These are phyloP conservation scores for Drosophila bipectinata DNA, from an alignment of 1,140 invertebrate species.

Conservation along the genomic window DNA sequence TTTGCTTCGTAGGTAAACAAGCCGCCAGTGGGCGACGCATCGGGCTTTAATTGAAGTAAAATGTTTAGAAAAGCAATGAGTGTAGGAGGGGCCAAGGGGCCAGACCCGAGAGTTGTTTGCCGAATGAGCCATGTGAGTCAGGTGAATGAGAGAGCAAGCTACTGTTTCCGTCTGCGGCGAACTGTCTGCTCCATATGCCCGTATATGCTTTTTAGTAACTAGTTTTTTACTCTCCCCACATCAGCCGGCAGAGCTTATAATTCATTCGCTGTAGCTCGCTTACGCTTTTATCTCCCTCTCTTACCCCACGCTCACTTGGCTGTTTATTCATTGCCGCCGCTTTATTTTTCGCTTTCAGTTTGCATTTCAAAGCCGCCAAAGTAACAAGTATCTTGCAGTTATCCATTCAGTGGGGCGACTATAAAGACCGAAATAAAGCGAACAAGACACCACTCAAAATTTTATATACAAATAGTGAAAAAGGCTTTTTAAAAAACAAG, in stretches of 20 bases:
- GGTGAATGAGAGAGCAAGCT: constrained; percentile 41
- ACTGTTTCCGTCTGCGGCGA: constrained; percentile 35
- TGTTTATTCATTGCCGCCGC: constrained; percentile 71
- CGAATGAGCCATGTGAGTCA: constrained; percentile 26
- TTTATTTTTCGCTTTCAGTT: constrained; percentile 75
- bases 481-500: constrained; percentile 45
- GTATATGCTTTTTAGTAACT: constrained; percentile 77
- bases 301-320: constrained; percentile 22
- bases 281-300: constrained; percentile 2
- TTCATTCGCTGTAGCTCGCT: constrained; percentile 40
- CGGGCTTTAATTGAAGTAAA: constrained; percentile 73
- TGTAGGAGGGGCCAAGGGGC: constrained; percentile 1
- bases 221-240: constrained; percentile 53
- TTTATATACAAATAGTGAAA: constrained; percentile 55
- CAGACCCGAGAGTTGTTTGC: constrained; percentile 26
- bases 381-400: constrained; percentile 81
- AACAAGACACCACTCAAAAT: constrained; percentile 39
- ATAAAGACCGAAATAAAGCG: constrained; percentile 27
- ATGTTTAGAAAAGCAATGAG: constrained; percentile 49
- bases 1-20: constrained; percentile 61
- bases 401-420: constrained; percentile 51
- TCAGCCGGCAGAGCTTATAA: constrained; percentile 41
- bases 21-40: constrained; percentile 16
- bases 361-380: constrained; percentile 79
- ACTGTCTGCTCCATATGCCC: constrained; percentile 69